A percentile compares a stretch with the other conserved stretches of the same genome.
Conservation (phyloP, 2,113 vertebrate species). For the cattle (Bos taurus) region DNA sequence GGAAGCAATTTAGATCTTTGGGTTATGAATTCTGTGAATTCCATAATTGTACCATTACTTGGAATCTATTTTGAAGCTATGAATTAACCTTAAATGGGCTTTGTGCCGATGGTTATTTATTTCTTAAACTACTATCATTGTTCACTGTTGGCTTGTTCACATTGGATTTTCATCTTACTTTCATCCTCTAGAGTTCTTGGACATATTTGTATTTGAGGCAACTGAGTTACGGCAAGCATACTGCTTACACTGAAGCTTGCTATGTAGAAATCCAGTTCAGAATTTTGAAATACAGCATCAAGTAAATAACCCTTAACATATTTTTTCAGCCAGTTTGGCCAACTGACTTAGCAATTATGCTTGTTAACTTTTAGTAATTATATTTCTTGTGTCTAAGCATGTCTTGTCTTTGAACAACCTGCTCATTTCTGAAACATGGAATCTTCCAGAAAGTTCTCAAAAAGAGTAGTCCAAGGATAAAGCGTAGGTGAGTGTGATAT, state of each 20-base stretch:
- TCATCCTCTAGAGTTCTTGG: neutral
- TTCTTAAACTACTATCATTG: neutral
- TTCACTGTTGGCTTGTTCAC: neutral
- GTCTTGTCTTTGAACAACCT: neutral
- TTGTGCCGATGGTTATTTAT: neutral
- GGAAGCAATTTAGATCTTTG: neutral
- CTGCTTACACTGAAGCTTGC: neutral
- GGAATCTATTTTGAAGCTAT: neutral
- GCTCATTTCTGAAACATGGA: neutral
- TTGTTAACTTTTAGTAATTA: neutral
- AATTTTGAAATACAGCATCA: neutral
- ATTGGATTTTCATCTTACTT: neutral
- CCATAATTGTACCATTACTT: neutral
- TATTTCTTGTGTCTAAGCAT: neutral
- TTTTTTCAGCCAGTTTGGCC: neutral
- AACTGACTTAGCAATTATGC: neutral
- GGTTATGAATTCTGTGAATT: neutral
- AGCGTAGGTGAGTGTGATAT: neutral
- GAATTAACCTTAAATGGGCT: neutral
- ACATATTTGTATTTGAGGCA: constrained; percentile 4
- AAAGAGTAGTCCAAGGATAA: neutral
- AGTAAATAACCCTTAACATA: neutral
- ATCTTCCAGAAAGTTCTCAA: neutral
- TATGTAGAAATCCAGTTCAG: neutral
- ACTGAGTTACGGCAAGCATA: neutral